Evolutionary conservation across 2,797 vertebrate genomes (phyloP).

Genomic region (Leptodactylus fallax): DNA sequence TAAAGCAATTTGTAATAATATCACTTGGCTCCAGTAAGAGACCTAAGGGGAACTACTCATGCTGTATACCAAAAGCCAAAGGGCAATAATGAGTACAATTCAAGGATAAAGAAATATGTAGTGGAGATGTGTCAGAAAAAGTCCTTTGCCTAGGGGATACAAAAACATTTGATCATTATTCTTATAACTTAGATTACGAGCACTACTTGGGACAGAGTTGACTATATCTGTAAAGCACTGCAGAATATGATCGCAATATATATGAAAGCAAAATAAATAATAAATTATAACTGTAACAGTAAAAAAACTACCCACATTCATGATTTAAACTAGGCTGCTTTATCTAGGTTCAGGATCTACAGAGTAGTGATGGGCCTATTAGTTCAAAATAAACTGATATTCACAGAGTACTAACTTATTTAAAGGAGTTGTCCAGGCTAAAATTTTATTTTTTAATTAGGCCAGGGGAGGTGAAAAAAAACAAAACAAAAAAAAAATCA

Average conservation of each 20-base stretch:
- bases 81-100: conserved; percentile 14
- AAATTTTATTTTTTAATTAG: too few relatives aligned
- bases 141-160: not conserved
- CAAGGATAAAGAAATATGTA: not conserved
- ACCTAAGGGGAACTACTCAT: conserved; percentile 34
- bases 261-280: too few relatives aligned
- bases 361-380: not conserved
- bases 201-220: too few relatives aligned
- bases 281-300: too few relatives aligned
- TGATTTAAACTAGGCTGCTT: not conserved
- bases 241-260: too few relatives aligned
- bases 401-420: too few relatives aligned
- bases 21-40: conserved; percentile 28
- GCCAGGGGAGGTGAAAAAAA: too few relatives aligned
- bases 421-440: too few relatives aligned
- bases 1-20: conserved; percentile 50
- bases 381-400: too few relatives aligned
- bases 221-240: too few relatives aligned
- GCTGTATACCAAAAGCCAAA: conserved; percentile 25
- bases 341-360: not conserved
- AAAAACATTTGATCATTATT: conserved; percentile 7
- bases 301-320: not conserved
- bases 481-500: too few relatives aligned
- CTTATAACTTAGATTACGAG: too few relatives aligned
- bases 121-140: not conserved